phyloP scores from a whole-genome alignment of 2,888 invertebrate genomes.

The Stenichneumon culpator region DNA sequence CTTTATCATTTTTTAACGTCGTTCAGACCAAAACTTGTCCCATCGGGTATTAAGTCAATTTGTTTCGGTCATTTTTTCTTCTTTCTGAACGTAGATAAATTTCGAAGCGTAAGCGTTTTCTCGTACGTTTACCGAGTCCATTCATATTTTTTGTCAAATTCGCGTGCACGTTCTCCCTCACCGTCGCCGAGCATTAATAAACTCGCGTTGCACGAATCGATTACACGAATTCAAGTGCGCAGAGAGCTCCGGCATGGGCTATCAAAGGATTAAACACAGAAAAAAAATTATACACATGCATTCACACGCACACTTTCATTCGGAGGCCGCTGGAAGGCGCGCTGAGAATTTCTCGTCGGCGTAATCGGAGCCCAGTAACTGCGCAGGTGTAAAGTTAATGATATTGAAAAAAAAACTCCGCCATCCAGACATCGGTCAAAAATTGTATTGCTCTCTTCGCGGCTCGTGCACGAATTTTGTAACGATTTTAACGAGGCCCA shows the following conservation, averaged over 20 bases:
- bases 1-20: not conserved
- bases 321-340: constrained; percentile 14
- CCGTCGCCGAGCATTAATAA: constrained; percentile 42
- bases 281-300: constrained; percentile 28
- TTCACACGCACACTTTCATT: not conserved
- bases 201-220: constrained; percentile 34
- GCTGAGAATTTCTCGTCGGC: constrained; percentile 61
- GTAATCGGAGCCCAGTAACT: constrained; percentile 61
- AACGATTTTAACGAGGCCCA: constrained; percentile 42
- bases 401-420: constrained; percentile 17
- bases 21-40: not conserved
- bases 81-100: too few relatives aligned
- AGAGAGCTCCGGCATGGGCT: constrained; percentile 36
- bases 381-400: constrained; percentile 55
- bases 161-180: constrained; percentile 14
- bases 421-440: constrained; percentile 32
- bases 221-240: constrained; percentile 44
- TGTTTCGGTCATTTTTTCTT: not conserved
- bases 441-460: constrained; percentile 30
- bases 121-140: not conserved
- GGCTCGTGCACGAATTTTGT: constrained; percentile 39
- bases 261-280: constrained; percentile 45
- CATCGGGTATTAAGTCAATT: not conserved
- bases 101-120: not conserved
- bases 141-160: constrained; percentile 4